Evolutionary conservation across 2,888 invertebrate species (phyloP), one percentile per base, ranked within the genome.

Genomic region (Ectobius pallidus): DNA sequence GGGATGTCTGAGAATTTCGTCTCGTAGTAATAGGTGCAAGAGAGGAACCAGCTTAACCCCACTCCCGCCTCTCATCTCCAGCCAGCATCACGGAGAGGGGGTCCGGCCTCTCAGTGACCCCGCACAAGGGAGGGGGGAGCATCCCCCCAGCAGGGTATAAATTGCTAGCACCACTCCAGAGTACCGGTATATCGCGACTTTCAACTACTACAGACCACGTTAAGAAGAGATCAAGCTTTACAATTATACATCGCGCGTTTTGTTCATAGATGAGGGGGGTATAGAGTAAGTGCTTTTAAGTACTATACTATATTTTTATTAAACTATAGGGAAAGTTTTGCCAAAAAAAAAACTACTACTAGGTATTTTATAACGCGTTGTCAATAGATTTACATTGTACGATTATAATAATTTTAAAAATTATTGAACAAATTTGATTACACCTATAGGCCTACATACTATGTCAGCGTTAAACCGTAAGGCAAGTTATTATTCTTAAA

Each of bases 91-190:
- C n/a, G 58, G 58, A 16, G 58, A 30, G 58, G 58, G 30, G 27
- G n/a, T 30, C 58, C 58, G 27, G 11, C 58, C 58, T 22, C 58
- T 25, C 58, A 27, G 30, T 30, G 27, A 30, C 58, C 30, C 58
- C 58, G 58, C 58, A 3, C 32, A 25, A 25, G 27, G 30, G 52
- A 52, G 58, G 58, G 58, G 25, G 58, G 58, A 30, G 18, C 58
- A 58, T 58, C 58, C 16, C 58, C 30, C 30, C 30, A 58, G 58
- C 58, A 58, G 58, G 58, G 58, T 58, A 58, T 58, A 58, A 58
- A 58, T 58, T 58, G 30, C 25, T 30, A 25, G 58, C 58, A 58
- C 58, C 58, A 58, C 32, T 58, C 16, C 2, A 14, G n/a, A 58
- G 58, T 30, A 30, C 58, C 58, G 58, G 58, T 58, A 58, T 52